Evolutionary conservation across 1,140 invertebrate genomes (phyloP), one percentile per base, ranked within the genome.

Genomic region (Scaptomyza hsui): DNA sequence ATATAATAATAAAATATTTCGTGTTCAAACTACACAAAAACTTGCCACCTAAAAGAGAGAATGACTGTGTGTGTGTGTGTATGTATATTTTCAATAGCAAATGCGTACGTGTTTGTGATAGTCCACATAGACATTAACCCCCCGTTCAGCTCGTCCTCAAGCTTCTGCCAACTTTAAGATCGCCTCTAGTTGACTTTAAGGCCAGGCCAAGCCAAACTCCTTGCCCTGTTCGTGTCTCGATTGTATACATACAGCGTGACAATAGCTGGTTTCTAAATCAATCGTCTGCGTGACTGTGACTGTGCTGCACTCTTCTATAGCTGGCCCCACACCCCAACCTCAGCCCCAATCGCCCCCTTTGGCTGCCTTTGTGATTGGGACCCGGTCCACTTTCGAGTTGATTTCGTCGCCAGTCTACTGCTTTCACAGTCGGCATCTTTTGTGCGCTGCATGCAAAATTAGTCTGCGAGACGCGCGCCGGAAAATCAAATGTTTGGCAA

Each of bases 1-100:
- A 88, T 85, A 86, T 88, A 88, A 86, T 86, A 86, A 86, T 86
- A 86, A 86, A 86, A 86, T 86, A 86, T 86, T 86, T 86, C 81
- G 81, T 86, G 81, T 86, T 76, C 78, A 45, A 86, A 86, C 81
- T 86, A 88, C 72, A 6, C 78, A 86, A 86, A 78, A 83, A 77
- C 80, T 72, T 75, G 16, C 18, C n/a, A 35, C 13, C 29, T 24
- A 55, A 7, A 15, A n/a, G 19, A 15, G 29, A n/a, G 15, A 15
- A 29, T 26, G 45, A 12, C 9, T 4, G 56, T 52, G 10, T 53
- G 44, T 59, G 29, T 57, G 13, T 61, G 12, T 51, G 47, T 51
- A 19, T 53, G 18, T 67, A n/a, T 48, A 5, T 53, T 70, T 83
- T 83, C 72, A 72, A 79, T 83, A 74, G 61, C 79, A 44, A 68